Evolutionary conservation across 30 jellyfish, hydroid and myxozoan genomes (phyloP).

Genomic region (Catostylus mosaicus): DNA sequence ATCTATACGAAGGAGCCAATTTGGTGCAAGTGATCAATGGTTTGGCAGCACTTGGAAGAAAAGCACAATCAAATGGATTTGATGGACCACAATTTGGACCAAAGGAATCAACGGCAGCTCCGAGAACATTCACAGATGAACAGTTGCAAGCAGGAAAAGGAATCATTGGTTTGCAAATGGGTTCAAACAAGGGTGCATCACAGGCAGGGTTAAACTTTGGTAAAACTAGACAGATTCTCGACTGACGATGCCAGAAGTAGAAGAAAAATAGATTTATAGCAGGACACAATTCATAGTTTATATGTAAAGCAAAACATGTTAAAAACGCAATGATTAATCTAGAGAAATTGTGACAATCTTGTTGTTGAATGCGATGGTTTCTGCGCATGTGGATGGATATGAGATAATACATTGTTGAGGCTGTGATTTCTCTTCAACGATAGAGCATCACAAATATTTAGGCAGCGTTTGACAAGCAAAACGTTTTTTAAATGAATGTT

Average conservation of each 20-base stretch:
- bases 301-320: too few relatives aligned
- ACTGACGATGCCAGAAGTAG: constrained; percentile 25
- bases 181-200: constrained; percentile 98
- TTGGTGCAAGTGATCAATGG: constrained; percentile 93
- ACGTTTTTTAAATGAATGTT: too few relatives aligned
- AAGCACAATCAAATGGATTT: constrained; percentile 67
- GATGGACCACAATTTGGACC: constrained; percentile 97
- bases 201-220: constrained; percentile 99
- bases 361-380: too few relatives aligned
- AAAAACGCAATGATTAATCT: too few relatives aligned
- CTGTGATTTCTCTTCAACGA: too few relatives aligned
- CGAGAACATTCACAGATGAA: constrained; percentile 95
- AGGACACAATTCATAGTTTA: too few relatives aligned
- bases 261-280: background rate
- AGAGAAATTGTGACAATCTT: too few relatives aligned
- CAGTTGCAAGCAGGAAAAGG: constrained; percentile 95
- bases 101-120: constrained; percentile 91
- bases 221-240: constrained; percentile 94
- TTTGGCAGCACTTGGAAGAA: constrained; percentile 91
- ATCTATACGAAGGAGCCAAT: constrained; percentile 90
- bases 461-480: too few relatives aligned
- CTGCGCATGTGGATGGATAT: too few relatives aligned
- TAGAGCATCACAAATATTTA: too few relatives aligned
- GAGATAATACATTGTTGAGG: too few relatives aligned
- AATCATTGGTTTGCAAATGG: constrained; percentile 94